These are phyloP conservation scores for Papilio polyxenes DNA, from an alignment of 1,140 invertebrate species.

Conservation along the genomic window DNA sequence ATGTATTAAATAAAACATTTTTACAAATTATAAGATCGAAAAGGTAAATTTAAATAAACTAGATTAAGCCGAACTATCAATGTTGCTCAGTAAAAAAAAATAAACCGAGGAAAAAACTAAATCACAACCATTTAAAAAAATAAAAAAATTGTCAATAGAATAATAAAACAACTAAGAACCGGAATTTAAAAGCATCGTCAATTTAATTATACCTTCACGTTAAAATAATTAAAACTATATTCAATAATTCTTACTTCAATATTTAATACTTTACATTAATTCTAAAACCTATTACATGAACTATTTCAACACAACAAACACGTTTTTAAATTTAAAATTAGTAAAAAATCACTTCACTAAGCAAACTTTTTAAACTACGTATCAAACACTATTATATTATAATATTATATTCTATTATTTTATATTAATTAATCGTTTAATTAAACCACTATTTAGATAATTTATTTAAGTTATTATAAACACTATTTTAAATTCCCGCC, in stretches of 20 bases:
- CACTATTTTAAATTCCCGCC: conserved; percentile 25
- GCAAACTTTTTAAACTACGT: background rate
- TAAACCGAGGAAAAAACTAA: background rate
- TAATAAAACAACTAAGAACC: background rate
- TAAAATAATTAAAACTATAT: background rate
- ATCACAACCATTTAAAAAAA: background rate
- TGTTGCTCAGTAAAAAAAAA: background rate
- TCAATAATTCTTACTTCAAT: background rate
- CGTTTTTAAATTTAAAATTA: background rate
- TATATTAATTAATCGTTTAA: background rate
- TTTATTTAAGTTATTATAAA: background rate
- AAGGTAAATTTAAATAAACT: background rate
- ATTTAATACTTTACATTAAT: background rate
- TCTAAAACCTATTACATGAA: background rate
- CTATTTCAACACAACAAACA: background rate
- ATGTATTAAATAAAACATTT: no score
- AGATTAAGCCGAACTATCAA: background rate
- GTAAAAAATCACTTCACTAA: background rate
- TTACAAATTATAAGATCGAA: no score
- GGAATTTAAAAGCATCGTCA: background rate
- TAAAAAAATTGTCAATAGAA: background rate
- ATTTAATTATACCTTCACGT: background rate
- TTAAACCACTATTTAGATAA: background rate
- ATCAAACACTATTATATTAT: background rate
- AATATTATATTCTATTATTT: background rate